Base-by-base conservation (phyloP, 1,140 invertebrate genomes). In the Hesperophylax magnus region DNA sequence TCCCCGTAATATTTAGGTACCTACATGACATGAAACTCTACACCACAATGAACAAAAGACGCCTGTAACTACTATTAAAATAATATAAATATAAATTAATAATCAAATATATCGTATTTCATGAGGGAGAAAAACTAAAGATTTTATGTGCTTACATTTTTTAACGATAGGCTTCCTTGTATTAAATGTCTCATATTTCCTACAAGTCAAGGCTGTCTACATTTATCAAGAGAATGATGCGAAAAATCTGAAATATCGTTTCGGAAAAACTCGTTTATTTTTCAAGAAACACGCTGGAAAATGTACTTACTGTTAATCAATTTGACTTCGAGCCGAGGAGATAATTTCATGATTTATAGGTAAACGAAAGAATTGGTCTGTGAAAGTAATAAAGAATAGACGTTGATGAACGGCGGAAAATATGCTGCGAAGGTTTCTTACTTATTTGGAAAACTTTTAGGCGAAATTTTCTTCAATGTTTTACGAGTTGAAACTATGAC, bases 201-300 rank as follows among this genome's bases (percentile, higher is more conserved):
- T 76, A 60, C 67, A 77, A 63, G 67, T 56, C 60, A 39, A 65
- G 77, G 76, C 77, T 80, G 61, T 80, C 61, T 74, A 78, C 78
- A 83, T 83, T 83, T 83, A 83, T 83, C 82, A 83, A 83, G 34
- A 78, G 82, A 83, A 83, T 78, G 82, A 83, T 78, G 82, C 79
- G 82, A 71, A 83, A 83, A 83, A 83, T 83, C 79, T 83, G 82
- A 83, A 83, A 83, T 83, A 83, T 81, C 39, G 77, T 22, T 65
- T 67, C 39, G 69, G 52, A 75, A 56, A 75, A 81, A 81, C 61
- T 77, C 82, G 71, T 83, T 83, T 83, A 79, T 83, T 80, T 81
- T 78, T 75, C 61, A 76, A 27, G 82, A 83, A 83, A 81, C 75
- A 67, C 77, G 65, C 75, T 79, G 79, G 82, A 83, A 83, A 83